Percentiles rank a stretch among this genome's conserved stretches.
Conservation (phyloP, 2,113 vertebrate species). For the Merops nubicus region DNA sequence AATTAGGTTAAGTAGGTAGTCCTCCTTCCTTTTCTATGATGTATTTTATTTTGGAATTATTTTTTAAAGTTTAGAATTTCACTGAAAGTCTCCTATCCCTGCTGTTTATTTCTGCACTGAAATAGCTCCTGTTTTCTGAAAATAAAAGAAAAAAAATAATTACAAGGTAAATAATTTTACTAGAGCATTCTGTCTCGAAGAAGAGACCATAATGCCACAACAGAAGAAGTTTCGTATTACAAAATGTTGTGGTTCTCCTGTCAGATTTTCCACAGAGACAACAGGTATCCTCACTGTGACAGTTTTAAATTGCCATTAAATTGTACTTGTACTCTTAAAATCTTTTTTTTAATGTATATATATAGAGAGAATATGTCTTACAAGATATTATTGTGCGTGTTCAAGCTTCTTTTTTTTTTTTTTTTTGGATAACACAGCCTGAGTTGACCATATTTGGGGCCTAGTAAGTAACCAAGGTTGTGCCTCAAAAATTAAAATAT, state of each 20-base stretch:
- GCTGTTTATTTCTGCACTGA: neutral
- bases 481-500: neutral
- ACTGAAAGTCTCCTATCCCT: neutral
- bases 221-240: neutral
- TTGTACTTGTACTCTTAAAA: neutral
- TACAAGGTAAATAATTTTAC: neutral
- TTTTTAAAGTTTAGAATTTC: neutral
- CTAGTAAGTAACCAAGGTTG: neutral
- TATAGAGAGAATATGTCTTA: neutral
- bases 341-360: neutral
- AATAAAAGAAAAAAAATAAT: no score
- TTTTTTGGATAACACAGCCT: no score
- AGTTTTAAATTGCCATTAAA: neutral
- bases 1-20: neutral
- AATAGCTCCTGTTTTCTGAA: neutral
- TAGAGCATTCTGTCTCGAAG: neutral
- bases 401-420: neutral
- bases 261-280: neutral
- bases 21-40: neutral
- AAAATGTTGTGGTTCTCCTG: neutral
- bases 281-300: neutral
- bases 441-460: fast-evolving
- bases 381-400: neutral
- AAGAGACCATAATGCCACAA: neutral
- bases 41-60: neutral